Conservation (phyloP, 2,113 vertebrate species). For the Zosterops pallidus region DNA sequence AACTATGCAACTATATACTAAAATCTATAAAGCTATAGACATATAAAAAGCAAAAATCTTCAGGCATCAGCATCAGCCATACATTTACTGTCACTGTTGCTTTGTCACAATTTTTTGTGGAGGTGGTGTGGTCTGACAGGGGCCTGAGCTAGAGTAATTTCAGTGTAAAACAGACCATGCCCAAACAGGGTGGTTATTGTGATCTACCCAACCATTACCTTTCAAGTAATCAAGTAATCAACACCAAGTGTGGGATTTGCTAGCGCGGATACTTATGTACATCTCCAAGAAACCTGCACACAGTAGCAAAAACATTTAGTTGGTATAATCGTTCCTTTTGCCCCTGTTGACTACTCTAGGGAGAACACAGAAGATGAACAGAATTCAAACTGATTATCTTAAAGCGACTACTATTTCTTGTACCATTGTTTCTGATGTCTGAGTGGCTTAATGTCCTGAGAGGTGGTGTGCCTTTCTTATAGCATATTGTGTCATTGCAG, state of each 20-base stretch:
- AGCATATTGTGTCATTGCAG: not conserved
- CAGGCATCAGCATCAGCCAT: not conserved
- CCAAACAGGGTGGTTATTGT: not conserved
- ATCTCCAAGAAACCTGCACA: conserved; percentile 5
- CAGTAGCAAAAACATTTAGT: not conserved
- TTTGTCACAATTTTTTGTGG: not conserved
- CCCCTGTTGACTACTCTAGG: not conserved
- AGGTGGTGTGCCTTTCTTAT: not conserved
- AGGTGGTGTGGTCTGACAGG: not conserved
- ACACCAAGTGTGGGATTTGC: not conserved
- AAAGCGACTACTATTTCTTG: not conserved
- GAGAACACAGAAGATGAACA: not conserved
- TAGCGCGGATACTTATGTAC: not conserved
- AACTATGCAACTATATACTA: no score
- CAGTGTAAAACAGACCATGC: not conserved
- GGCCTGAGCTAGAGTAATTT: not conserved
- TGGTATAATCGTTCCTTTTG: not conserved
- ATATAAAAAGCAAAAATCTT: not conserved
- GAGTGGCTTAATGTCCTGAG: not conserved
- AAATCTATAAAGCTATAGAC: not conserved
- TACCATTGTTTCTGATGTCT: not conserved
- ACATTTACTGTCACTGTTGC: not conserved
- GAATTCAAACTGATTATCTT: not conserved
- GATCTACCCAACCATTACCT: conserved; percentile 1
- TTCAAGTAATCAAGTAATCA: not conserved